Conservation (phyloP, 1,140 invertebrate species). For the Gonatopus flavifemur region DNA sequence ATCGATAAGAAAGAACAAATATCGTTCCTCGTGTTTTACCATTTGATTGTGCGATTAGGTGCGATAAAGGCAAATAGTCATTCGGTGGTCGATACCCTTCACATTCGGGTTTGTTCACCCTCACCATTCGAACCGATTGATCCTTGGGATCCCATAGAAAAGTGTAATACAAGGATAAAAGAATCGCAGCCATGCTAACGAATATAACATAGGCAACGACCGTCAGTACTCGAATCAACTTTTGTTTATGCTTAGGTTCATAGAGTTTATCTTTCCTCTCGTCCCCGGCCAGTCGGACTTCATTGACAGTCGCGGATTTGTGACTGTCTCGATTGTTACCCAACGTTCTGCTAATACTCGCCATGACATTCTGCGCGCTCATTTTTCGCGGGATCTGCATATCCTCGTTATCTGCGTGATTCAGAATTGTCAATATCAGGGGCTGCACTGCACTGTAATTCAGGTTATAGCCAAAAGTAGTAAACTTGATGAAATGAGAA, state of each 20-base stretch:
- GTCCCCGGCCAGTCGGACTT: slow-evolving; percentile 72
- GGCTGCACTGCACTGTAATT: no score
- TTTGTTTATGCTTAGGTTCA: slow-evolving; percentile 82
- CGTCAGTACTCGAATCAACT: slow-evolving; percentile 87
- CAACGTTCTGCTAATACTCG: slow-evolving; percentile 48
- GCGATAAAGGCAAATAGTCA: no score
- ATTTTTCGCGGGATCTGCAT: slow-evolving; percentile 53
- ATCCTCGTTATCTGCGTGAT: slow-evolving; percentile 4
- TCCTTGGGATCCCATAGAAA: slow-evolving; percentile 88
- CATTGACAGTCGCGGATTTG: slow-evolving; percentile 59
- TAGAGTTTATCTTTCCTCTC: slow-evolving; percentile 80
- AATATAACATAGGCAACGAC: slow-evolving; percentile 94
- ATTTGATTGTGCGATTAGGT: no score
- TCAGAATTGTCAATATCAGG: no score
- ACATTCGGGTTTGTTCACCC: slow-evolving; percentile 12
- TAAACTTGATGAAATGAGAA: no score
- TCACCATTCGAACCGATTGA: slow-evolving; percentile 10
- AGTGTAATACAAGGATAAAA: slow-evolving; percentile 93
- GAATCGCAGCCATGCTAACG: slow-evolving; percentile 92
- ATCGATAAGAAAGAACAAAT: no score
- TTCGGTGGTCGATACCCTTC: no score
- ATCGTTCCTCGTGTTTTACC: no score
- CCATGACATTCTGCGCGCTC: slow-evolving; percentile 55
- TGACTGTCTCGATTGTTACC: slow-evolving; percentile 44
- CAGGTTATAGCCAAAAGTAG: no score